Conservation (phyloP, 1,140 invertebrate species). For the Pachyrhynchus sulphureomaculatus region DNA sequence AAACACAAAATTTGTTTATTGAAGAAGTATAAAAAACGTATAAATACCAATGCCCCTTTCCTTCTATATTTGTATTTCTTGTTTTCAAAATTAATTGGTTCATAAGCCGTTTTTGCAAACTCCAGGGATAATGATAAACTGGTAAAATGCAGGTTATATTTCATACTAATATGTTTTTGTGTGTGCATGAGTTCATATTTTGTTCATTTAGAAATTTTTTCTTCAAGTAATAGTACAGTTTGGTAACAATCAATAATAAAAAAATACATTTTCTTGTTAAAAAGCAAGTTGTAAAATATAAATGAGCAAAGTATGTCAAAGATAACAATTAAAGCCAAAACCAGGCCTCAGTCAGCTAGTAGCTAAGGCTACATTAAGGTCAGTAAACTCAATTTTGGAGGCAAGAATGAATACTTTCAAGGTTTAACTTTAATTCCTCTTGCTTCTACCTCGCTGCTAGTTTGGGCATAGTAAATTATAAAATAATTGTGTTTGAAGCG, state of each 20-base stretch:
- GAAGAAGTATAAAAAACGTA: not conserved
- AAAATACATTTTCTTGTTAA: not conserved
- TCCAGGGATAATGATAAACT: conserved; percentile 33
- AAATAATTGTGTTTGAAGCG: conserved; percentile 7
- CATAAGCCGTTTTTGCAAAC: conserved; percentile 44
- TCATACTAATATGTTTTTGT: conserved; percentile 31
- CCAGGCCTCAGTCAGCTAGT: conserved; percentile 44
- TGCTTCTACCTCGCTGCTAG: conserved; percentile 29
- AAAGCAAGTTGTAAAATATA: too few species aligned
- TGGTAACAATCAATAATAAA: too few species aligned
- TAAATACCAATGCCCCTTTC: too few species aligned
- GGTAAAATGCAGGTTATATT: conserved; percentile 4
- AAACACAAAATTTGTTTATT: conserved; percentile 3
- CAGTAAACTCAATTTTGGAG: conserved; percentile 33
- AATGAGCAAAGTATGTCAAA: conserved; percentile 23
- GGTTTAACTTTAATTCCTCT: not conserved
- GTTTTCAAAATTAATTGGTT: not conserved
- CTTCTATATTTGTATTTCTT: not conserved
- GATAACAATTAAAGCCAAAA: conserved; percentile 26
- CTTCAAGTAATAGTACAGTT: not conserved
- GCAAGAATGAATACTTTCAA: not conserved
- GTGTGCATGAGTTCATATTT: conserved; percentile 35
- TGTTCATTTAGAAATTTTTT: conserved; percentile 12
- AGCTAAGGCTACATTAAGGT: conserved; percentile 50
- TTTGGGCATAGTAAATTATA: conserved; percentile 33